A percentile compares a stretch with the other conserved stretches of the same genome.
phyloP scores from a whole-genome alignment of 2,888 invertebrate species.

The Nasonia oneida region DNA sequence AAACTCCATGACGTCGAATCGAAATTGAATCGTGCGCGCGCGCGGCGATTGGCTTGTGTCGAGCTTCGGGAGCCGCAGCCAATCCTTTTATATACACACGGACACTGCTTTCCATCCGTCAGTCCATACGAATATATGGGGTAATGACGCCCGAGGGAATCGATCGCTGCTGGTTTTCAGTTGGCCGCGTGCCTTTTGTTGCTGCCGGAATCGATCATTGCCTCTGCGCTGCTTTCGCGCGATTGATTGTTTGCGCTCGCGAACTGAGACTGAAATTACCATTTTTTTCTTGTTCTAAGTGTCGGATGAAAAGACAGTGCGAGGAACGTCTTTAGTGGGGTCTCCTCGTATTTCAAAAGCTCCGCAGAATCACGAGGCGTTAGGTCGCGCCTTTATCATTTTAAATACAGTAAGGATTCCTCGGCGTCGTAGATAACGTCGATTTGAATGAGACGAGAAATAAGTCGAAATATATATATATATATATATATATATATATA shows the following conservation, averaged over 20 bases:
- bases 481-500: too few relatives aligned
- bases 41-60: slow-evolving; percentile 25
- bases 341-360: not conserved
- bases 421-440: not conserved
- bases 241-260: not conserved
- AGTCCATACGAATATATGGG: not conserved
- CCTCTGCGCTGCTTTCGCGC: not conserved
- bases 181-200: not conserved
- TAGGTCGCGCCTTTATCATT: not conserved
- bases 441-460: slow-evolving; percentile 2
- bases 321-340: too few relatives aligned
- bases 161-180: not conserved
- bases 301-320: too few relatives aligned
- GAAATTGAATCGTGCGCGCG: slow-evolving; percentile 9
- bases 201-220: not conserved
- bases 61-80: not conserved
- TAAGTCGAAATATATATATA: not conserved
- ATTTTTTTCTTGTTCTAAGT: too few relatives aligned
- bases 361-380: not conserved
- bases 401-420: slow-evolving; percentile 2
- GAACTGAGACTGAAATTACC: not conserved
- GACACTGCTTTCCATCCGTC: not conserved
- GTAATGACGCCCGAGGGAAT: slow-evolving; percentile 13
- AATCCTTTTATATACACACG: not conserved
- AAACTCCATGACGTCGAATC: slow-evolving; percentile 32